Conservation (phyloP, 2,797 vertebrate genomes). For the Benthosema pterotum region DNA sequence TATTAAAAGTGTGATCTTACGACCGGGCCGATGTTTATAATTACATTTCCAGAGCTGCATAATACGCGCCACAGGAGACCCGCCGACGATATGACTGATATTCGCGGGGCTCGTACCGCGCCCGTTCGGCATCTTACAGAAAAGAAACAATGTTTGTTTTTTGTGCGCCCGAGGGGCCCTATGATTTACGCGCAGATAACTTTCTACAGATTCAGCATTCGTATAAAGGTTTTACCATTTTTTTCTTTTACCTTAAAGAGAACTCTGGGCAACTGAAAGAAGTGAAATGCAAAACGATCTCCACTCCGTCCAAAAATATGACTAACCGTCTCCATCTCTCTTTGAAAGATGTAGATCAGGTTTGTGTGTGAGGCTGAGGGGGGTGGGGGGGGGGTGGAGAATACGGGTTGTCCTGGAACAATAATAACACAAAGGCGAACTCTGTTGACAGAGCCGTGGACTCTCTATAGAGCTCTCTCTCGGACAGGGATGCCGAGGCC, state of each 20-base stretch:
- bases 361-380: slow-evolving; percentile 53
- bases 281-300: slow-evolving; percentile 25
- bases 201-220: slow-evolving; percentile 4
- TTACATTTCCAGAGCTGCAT: slow-evolving; percentile 30
- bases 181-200: slow-evolving; percentile 8
- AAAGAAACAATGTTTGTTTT: slow-evolving; percentile 9
- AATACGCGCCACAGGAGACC: slow-evolving; percentile 19
- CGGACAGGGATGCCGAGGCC: slow-evolving; percentile 31
- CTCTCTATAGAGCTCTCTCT: slow-evolving; percentile 21
- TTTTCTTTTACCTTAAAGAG: background rate
- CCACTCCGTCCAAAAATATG: slow-evolving; percentile 51
- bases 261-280: slow-evolving; percentile 22
- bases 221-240: background rate
- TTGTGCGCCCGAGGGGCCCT: background rate
- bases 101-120: background rate
- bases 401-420: slow-evolving; percentile 18
- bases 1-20: slow-evolving; percentile 29
- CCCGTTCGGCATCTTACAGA: slow-evolving; percentile 11
- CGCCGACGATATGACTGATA: background rate
- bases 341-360: slow-evolving; percentile 49
- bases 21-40: slow-evolving; percentile 20
- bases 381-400: too few relatives aligned
- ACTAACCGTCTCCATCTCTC: slow-evolving; percentile 41
- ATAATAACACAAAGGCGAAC: slow-evolving; percentile 19
- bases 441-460: slow-evolving; percentile 21